A percentile compares a stretch with the other conserved stretches of the same genome.
Conservation (phyloP, 2,113 vertebrate species). For the Trichomycterus rosablanca region DNA sequence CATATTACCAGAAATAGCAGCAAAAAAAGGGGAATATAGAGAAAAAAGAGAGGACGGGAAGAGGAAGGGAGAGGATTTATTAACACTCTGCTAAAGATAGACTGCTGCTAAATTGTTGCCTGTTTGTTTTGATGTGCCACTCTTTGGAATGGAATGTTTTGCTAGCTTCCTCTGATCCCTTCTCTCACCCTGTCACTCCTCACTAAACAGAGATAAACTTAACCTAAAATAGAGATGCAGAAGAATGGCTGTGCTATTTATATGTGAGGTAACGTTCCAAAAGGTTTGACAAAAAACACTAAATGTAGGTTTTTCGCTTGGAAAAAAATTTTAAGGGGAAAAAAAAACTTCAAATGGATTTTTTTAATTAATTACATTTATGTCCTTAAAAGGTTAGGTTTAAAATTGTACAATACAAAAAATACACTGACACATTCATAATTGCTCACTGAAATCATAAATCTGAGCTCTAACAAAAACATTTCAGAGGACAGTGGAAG, state of each 20-base stretch:
- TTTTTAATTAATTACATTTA: no score
- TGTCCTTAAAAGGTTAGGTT: no score
- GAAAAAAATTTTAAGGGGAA: no score
- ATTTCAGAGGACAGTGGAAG: no score
- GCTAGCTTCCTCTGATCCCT: conserved; percentile 5
- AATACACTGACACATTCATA: no score
- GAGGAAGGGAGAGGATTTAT: not conserved
- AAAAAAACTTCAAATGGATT: not conserved
- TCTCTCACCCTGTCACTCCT: conserved; percentile 6
- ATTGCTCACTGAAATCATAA: no score
- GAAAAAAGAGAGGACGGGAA: not conserved
- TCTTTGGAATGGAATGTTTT: conserved; percentile 14
- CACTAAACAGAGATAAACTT: conserved; percentile 20
- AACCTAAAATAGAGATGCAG: conserved; percentile 12
- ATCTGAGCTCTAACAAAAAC: no score
- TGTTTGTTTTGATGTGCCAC: conserved; percentile 25
- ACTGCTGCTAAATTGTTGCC: conserved; percentile 4
- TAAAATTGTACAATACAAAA: no score
- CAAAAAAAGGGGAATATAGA: not conserved
- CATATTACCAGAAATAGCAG: no score
- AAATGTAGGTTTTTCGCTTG: no score
- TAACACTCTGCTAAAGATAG: conserved; percentile 18
- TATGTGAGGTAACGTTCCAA: no score
- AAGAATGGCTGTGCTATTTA: conserved; percentile 12
- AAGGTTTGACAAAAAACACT: no score